Conservation (phyloP, 1,140 invertebrate genomes). For the Lanistes nyassanus region DNA sequence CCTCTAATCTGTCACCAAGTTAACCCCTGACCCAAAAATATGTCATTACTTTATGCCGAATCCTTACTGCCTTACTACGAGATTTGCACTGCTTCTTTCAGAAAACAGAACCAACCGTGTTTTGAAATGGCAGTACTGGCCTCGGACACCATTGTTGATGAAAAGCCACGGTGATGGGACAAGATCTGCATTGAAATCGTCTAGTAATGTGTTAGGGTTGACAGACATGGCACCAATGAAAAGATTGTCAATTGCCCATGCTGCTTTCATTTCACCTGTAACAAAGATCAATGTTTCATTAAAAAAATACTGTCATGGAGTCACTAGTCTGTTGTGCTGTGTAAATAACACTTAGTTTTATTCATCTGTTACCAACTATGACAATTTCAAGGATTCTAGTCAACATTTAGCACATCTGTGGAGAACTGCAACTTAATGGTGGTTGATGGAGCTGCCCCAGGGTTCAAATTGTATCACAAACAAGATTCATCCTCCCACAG, state of each 20-base stretch:
- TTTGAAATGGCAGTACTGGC: slow-evolving; percentile 58
- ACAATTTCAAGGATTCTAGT: too few relatives aligned
- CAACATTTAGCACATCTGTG: too few relatives aligned
- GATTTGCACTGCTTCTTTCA: neutral
- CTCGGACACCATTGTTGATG: slow-evolving; percentile 64
- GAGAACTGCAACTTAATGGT: too few relatives aligned
- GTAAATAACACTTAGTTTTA: too few relatives aligned
- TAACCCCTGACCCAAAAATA: neutral
- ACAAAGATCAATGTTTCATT: neutral
- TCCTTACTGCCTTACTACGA: neutral
- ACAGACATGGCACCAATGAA: slow-evolving; percentile 64
- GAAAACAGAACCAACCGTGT: slow-evolving; percentile 41
- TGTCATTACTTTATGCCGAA: neutral
- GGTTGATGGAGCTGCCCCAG: too few relatives aligned
- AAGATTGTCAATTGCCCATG: slow-evolving; percentile 68
- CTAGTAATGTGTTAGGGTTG: slow-evolving; percentile 63
- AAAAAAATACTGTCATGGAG: too few relatives aligned
- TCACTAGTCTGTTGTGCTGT: too few relatives aligned
- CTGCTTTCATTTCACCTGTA: slow-evolving; percentile 54
- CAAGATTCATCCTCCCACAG: too few relatives aligned
- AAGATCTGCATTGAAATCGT: slow-evolving; percentile 60
- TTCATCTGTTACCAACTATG: too few relatives aligned
- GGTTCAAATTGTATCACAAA: too few relatives aligned
- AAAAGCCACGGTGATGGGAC: slow-evolving; percentile 63
- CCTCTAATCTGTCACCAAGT: too few relatives aligned